Evolutionary conservation across 2,888 invertebrate species (phyloP).

Genomic region (Drosophila gaucha): DNA sequence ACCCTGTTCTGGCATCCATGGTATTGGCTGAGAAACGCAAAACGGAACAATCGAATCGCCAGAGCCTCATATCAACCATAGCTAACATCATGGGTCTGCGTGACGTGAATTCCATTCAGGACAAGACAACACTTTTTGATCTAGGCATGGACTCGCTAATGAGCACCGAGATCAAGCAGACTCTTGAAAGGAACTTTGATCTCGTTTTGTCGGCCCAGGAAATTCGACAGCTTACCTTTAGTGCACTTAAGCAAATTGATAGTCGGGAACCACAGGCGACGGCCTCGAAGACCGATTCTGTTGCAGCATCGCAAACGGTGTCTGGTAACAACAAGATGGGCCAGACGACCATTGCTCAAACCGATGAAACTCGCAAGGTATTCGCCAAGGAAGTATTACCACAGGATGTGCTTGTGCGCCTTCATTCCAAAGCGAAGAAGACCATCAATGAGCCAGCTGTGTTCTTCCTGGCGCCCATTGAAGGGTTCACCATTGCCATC

Average conservation of each 20-base stretch:
- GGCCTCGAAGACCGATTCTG: constrained; percentile 7
- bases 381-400: constrained; percentile 91
- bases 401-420: constrained; percentile 88
- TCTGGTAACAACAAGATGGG: constrained; percentile 26
- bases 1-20: constrained; percentile 92
- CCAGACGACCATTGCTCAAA: constrained; percentile 79
- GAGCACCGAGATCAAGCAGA: constrained; percentile 99
- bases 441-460: constrained; percentile 85
- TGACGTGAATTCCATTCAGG: constrained; percentile 91
- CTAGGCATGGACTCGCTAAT: constrained; percentile 99
- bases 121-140: constrained; percentile 93
- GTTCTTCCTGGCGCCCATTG: constrained; percentile 93
- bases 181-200: constrained; percentile 96
- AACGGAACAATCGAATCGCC: constrained; percentile 86
- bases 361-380: constrained; percentile 86
- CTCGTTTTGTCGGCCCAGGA: constrained; percentile 95
- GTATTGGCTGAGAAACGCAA: constrained; percentile 94
- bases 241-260: constrained; percentile 87
- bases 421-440: constrained; percentile 86
- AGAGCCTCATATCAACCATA: constrained; percentile 90
- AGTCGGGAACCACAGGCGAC: constrained; percentile 43
- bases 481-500: constrained; percentile 92
- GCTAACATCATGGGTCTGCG: constrained; percentile 96
- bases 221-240: constrained; percentile 93
- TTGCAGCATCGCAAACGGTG: neutral